These are phyloP conservation scores for Porites evermanni DNA, from an alignment of 92 coral and sea anemone species.

Conservation along the genomic window DNA sequence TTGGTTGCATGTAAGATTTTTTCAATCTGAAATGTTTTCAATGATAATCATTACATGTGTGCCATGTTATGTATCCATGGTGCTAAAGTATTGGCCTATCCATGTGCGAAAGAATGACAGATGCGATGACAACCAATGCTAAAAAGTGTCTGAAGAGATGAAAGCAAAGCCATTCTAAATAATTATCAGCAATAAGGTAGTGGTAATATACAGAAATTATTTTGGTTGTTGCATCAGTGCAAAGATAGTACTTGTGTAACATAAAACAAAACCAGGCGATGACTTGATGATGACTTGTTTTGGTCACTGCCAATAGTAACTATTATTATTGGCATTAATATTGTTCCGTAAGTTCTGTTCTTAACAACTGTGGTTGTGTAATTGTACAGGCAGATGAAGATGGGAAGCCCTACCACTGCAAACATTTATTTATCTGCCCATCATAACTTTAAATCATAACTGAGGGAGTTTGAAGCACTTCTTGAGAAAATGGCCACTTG, in stretches of 20 bases:
- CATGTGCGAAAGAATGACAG: slow-evolving; percentile 53
- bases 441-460: slow-evolving; percentile 36
- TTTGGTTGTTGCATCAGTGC: not conserved
- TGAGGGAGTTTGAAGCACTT: slow-evolving; percentile 46
- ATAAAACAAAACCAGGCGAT: not conserved
- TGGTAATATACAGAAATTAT: not conserved
- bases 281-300: too few relatives aligned
- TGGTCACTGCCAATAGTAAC: too few relatives aligned
- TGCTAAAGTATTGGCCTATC: slow-evolving; percentile 30
- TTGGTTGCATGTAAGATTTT: not conserved
- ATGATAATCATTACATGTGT: not conserved
- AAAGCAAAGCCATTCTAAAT: slow-evolving; percentile 43
- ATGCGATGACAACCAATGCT: not conserved
- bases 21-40: too few relatives aligned
- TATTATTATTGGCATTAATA: too few relatives aligned
- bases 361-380: too few relatives aligned
- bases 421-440: slow-evolving; percentile 57
- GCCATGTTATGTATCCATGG: not conserved
- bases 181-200: slow-evolving; percentile 49
- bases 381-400: slow-evolving; percentile 32
- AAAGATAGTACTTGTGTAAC: not conserved
- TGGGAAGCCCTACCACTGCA: slow-evolving; percentile 48
- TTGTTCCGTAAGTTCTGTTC: too few relatives aligned
- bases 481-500: slow-evolving; percentile 42
- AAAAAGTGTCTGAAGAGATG: slow-evolving; percentile 7